Evolutionary conservation across 92 coral and sea anemone genomes (phyloP).

Genomic region (Epizoanthus rinbou): DNA sequence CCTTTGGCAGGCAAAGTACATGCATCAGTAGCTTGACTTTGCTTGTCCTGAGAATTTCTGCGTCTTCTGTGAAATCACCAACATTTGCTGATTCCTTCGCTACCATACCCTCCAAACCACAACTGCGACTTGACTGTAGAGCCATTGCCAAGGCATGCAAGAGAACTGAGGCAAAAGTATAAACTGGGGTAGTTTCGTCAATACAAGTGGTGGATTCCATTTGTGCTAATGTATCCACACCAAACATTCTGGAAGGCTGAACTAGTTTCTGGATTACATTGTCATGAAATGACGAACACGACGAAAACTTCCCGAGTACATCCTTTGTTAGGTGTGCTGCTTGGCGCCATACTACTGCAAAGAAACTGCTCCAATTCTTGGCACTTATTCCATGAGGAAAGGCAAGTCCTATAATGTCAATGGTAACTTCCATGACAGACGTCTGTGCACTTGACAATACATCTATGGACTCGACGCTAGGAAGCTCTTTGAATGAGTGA

Average conservation of each 20-base stretch:
- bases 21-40: no score
- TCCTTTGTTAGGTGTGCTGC: neutral
- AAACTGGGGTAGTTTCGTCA: neutral
- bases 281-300: neutral
- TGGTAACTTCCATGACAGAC: neutral
- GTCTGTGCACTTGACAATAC: neutral
- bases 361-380: neutral
- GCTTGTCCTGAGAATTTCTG: no score
- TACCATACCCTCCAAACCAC: neutral
- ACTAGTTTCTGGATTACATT: neutral
- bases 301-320: neutral
- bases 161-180: neutral
- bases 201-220: neutral
- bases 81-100: no score
- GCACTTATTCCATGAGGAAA: neutral
- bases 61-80: no score
- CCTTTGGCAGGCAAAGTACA: no score
- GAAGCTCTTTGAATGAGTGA: neutral
- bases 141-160: neutral
- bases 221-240: neutral
- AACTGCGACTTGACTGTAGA: neutral
- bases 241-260: neutral
- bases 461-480: neutral
- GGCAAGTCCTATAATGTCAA: neutral
- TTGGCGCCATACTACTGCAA: neutral